Base-by-base conservation (phyloP, 2,888 invertebrate genomes). In the Ephialtes manifestator region DNA sequence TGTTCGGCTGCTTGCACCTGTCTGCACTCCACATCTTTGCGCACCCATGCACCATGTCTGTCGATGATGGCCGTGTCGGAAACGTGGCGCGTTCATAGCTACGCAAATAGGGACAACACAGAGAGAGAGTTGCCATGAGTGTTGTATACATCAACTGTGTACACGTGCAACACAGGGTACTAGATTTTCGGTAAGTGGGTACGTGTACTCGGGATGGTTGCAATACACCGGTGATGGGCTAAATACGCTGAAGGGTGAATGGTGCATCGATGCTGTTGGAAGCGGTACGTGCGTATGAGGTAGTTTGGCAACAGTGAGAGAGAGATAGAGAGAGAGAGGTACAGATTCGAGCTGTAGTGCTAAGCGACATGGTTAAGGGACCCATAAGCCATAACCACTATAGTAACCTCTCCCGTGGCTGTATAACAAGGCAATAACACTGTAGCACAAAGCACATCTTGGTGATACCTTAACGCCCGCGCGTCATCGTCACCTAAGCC, bases 361-460 rank as follows among this genome's bases (percentile, higher is more conserved):
- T 28, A 4, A 10, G 63, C 2, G 8, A 63, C 35, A n/a, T n/a
- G n/a, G 31, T 10, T 18, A 5, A 46, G 77, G 46, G 81, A 60
- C 53, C 39, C 70, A 65, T 55, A 8, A 65, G 72, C 70, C 39
- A 79, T 81, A 85, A 85, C 78, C 55, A 65, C 78, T 55, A 75
- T 78, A 39, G 63, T 35, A 51, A 55, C 70, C 78, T 81, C 74
- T 75, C 53, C 63, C 55, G 55, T 63, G 39, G 39, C 70, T 53
- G 13, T 81, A 85, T 81, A 78, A 81, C 84, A 78, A 70, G 78
- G 75, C 84, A 81, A 79, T 85, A 85, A 85, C 81, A 76, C 71
- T 65, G 70, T 53, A 51, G 35, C 46, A 55, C 24, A 53, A 60
- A 53, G 31, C 24, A 55, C 53, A 71, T 39, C 65, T 46, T 15